Conservation (phyloP, 2,797 vertebrate genomes). For the Hyperoplus lanceolatus region DNA sequence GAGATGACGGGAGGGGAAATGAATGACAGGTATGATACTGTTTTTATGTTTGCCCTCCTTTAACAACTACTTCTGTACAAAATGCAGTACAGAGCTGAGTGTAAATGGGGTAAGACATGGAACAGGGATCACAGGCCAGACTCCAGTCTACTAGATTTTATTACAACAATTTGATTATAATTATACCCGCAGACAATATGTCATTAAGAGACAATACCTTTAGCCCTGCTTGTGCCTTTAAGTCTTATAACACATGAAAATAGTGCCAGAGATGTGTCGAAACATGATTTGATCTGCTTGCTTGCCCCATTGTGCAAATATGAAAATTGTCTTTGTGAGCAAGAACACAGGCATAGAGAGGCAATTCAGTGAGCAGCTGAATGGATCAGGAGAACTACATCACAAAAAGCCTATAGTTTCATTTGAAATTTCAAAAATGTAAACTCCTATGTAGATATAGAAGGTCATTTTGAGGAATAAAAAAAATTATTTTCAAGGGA, state of each 20-base stretch:
- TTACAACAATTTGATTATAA: not conserved
- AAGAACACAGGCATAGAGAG: conserved; percentile 11
- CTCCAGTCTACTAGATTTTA: not conserved
- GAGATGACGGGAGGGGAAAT: conserved; percentile 8
- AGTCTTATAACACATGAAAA: conserved; percentile 10
- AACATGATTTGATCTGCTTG: conserved; percentile 17
- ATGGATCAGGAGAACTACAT: conserved; percentile 14
- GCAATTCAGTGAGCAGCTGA: not conserved
- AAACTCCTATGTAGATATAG: too few relatives aligned
- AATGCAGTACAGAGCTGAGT: not conserved
- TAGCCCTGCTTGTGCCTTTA: not conserved
- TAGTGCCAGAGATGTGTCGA: not conserved
- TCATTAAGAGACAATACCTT: not conserved
- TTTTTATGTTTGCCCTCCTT: not conserved
- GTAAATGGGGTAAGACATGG: not conserved
- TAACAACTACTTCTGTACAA: not conserved
- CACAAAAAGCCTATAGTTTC: conserved; percentile 3
- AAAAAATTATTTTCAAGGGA: too few relatives aligned
- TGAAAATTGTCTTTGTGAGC: not conserved
- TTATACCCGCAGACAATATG: not conserved
- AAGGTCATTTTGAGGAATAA: too few relatives aligned
- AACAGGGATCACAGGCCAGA: not conserved
- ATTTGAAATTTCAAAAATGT: too few relatives aligned
- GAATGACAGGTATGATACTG: conserved; percentile 2
- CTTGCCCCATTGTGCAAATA: conserved; percentile 15